Evolutionary conservation across 2,113 vertebrate genomes (phyloP), one percentile per base, ranked within the genome.

Genomic region (Chaetorhynchus papuensis): DNA sequence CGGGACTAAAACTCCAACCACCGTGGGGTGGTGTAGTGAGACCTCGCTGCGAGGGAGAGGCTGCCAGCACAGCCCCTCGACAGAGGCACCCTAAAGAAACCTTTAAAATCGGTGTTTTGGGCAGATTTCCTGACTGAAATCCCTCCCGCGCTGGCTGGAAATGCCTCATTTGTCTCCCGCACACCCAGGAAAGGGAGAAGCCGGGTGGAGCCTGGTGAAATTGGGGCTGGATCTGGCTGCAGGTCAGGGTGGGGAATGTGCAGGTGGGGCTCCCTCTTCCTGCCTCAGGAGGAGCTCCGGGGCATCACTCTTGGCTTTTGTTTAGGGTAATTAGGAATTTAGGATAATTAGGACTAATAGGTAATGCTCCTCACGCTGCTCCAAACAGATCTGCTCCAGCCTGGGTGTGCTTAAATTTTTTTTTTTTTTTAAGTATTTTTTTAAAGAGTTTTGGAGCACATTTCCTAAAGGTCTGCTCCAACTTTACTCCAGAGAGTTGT

Each of bases 1-100:
- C 30, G 2, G 23, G 52, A 13, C 41, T 35, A 2, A 33, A 86
- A 33, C 57, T 24, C 66, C 54, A 35, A 2, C 45, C 61, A 7
- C 91, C 79, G 3, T 33, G 53, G 50, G 86, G 83, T 90, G 91
- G 65, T 60, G 91, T 6, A 60, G 50, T 0, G 44, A 71, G 61
- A 75, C 88, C 79, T 94, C 0, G 2, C 42, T 44, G 81, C 27
- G 64, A 74, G 37, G 53, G 37, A 56, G 53, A 41, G 35, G 39
- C 65, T 30, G 60, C 83, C 50, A 8, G 83, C 59, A 1, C 68
- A 30, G 33, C 56, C 2, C 37, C 28, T 3, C 3, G 1, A 4
- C 52, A 23, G 9, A 27, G 53, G 5, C 22, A 2, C 6, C 0
- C 2, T 0, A 4, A 27, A 56, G 1, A 13, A 11, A 2, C 16